phyloP scores from a whole-genome alignment of 2,888 invertebrate species.

The Troilus luridus region DNA sequence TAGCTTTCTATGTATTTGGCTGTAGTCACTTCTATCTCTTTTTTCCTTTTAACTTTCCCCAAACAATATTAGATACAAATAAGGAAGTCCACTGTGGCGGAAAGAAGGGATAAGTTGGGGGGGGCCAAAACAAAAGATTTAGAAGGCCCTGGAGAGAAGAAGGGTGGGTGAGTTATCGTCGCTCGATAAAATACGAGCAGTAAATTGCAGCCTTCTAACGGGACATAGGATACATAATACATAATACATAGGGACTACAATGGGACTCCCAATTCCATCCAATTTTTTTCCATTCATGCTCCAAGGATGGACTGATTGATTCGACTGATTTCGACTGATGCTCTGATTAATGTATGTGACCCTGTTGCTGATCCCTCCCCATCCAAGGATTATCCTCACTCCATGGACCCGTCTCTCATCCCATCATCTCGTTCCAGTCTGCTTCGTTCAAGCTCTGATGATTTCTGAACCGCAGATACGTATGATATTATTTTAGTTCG shows the following conservation, averaged over 20 bases:
- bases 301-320: slow-evolving; percentile 9
- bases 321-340: slow-evolving; percentile 21
- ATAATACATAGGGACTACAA: slow-evolving; percentile 37
- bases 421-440: background rate
- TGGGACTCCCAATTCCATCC: slow-evolving; percentile 29
- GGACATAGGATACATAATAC: slow-evolving; percentile 48
- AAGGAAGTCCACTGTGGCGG: slow-evolving; percentile 27
- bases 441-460: background rate
- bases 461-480: background rate
- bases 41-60: background rate
- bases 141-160: slow-evolving; percentile 32
- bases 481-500: background rate
- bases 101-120: slow-evolving; percentile 36
- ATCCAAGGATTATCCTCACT: slow-evolving; percentile 24
- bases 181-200: slow-evolving; percentile 49
- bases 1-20: background rate
- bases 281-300: slow-evolving; percentile 24
- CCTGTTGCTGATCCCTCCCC: slow-evolving; percentile 19
- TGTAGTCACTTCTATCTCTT: background rate
- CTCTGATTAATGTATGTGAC: slow-evolving; percentile 30
- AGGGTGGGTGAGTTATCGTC: slow-evolving; percentile 41
- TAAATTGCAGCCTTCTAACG: slow-evolving; percentile 47
- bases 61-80: slow-evolving; percentile 40
- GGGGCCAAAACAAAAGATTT: slow-evolving; percentile 41
- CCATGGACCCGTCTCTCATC: background rate